A percentile compares a stretch with the other conserved stretches of the same genome.
Conservation (phyloP, 2,888 invertebrate species). For the Calephelis perditalis region DNA sequence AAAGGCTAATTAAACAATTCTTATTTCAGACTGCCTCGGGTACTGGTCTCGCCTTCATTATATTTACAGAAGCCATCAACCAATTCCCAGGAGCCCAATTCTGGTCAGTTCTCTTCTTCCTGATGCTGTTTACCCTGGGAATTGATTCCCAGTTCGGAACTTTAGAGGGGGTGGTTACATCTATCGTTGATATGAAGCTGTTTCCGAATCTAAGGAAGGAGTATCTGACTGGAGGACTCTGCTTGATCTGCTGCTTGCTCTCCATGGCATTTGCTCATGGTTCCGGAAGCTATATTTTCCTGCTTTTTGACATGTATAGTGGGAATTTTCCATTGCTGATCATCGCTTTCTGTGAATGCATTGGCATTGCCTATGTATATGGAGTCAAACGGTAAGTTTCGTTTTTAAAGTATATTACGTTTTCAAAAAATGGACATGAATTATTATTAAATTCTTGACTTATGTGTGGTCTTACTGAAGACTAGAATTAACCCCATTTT, state of each 20-base stretch:
- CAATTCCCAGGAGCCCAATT: constrained; percentile 97
- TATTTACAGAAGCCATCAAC: constrained; percentile 98
- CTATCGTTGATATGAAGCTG: constrained; percentile 95
- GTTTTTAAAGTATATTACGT: too few species aligned
- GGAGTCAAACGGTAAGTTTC: constrained; percentile 88
- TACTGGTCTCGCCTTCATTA: constrained; percentile 96
- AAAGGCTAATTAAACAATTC: constrained; percentile 10
- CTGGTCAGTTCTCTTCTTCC: constrained; percentile 97
- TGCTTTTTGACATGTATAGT: constrained; percentile 95
- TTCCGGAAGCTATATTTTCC: constrained; percentile 95
- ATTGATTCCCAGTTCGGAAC: constrained; percentile 98
- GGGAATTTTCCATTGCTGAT: constrained; percentile 95
- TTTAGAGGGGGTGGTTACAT: constrained; percentile 96
- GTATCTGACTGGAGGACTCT: constrained; percentile 89
- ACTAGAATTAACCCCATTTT: too few species aligned
- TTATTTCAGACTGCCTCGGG: constrained; percentile 93
- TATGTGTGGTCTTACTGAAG: too few species aligned
- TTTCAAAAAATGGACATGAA: too few species aligned
- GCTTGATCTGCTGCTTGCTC: constrained; percentile 87
- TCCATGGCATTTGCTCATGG: constrained; percentile 96
- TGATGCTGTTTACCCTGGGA: constrained; percentile 97
- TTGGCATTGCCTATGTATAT: constrained; percentile 96
- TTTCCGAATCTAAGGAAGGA: constrained; percentile 95
- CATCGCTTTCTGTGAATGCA: constrained; percentile 94
- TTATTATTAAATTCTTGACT: neutral